phyloP scores from a whole-genome alignment of 2,888 invertebrate species.

The Drosophila mulleri region DNA sequence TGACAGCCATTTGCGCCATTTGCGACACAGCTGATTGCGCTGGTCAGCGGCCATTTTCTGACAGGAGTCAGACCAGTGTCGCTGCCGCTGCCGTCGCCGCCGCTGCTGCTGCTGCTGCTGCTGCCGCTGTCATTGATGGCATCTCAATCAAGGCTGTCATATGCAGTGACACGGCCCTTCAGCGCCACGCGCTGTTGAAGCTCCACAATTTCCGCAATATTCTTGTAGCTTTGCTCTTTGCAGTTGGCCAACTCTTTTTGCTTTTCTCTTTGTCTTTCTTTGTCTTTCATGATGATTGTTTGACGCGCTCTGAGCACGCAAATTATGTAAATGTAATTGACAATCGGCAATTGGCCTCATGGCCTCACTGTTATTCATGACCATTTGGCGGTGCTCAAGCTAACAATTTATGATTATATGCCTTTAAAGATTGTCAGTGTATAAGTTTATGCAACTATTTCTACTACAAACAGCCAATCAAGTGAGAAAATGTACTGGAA shows the following conservation, averaged over 20 bases:
- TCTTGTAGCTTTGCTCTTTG: background rate
- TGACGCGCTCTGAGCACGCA: conserved; percentile 45
- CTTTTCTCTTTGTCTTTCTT: background rate
- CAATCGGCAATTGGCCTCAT: conserved; percentile 56
- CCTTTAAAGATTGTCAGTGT: conserved; percentile 5
- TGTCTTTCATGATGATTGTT: conserved; percentile 18
- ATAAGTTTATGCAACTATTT: conserved; percentile 3
- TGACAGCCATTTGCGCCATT: conserved; percentile 32
- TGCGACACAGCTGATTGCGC: conserved; percentile 22
- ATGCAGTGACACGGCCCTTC: conserved; percentile 56
- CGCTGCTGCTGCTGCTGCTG: conserved; percentile 23
- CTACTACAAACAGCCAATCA: background rate
- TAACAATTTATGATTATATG: conserved; percentile 4
- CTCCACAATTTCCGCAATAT: background rate
- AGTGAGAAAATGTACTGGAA: background rate
- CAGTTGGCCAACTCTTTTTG: conserved; percentile 3
- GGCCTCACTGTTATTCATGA: conserved; percentile 8
- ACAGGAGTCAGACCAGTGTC: conserved; percentile 8
- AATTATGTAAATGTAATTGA: conserved; percentile 72
- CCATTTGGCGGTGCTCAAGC: conserved; percentile 28
- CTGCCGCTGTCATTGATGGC: conserved; percentile 69
- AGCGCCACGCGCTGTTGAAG: conserved; percentile 31
- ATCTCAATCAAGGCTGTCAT: conserved; percentile 72
- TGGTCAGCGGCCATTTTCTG: conserved; percentile 51
- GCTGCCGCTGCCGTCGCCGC: conserved; percentile 12